A percentile compares a stretch with the other conserved stretches of the same genome.
phyloP scores from a whole-genome alignment of 1,140 invertebrate species.

The Drosophila asahinai region DNA sequence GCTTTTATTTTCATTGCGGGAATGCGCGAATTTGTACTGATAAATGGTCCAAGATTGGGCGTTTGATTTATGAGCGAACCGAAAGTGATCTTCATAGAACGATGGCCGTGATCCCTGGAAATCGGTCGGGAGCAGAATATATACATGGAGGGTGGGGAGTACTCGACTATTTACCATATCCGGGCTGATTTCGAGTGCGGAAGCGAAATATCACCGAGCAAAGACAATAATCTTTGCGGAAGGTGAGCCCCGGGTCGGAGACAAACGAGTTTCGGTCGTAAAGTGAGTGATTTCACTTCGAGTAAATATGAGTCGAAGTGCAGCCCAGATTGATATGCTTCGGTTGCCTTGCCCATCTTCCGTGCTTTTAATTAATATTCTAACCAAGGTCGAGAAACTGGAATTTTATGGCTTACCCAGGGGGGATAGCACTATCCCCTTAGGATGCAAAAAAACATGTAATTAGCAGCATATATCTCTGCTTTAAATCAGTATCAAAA shows the following conservation, averaged over 20 bases:
- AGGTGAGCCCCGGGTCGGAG: slow-evolving; percentile 57
- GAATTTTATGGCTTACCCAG: slow-evolving; percentile 36
- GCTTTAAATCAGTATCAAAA: background rate
- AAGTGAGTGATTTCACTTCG: slow-evolving; percentile 49
- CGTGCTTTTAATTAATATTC: slow-evolving; percentile 46
- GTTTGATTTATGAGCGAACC: slow-evolving; percentile 45
- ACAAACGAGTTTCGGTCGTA: slow-evolving; percentile 62
- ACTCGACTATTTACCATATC: slow-evolving; percentile 9
- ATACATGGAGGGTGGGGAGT: slow-evolving; percentile 7
- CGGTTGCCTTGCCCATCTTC: slow-evolving; percentile 41
- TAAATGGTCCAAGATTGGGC: slow-evolving; percentile 48
- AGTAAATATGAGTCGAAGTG: slow-evolving; percentile 34
- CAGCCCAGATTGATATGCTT: slow-evolving; percentile 45
- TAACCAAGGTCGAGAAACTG: slow-evolving; percentile 33
- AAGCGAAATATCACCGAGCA: slow-evolving; percentile 57
- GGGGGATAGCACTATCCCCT: background rate
- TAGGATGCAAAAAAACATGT: slow-evolving; percentile 5
- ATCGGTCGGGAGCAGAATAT: slow-evolving; percentile 31
- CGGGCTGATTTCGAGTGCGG: slow-evolving; percentile 38
- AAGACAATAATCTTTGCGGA: slow-evolving; percentile 71
- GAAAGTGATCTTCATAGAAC: slow-evolving; percentile 20
- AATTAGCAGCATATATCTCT: background rate
- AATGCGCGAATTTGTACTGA: slow-evolving; percentile 32
- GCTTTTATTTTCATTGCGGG: slow-evolving; percentile 3
- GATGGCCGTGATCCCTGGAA: slow-evolving; percentile 61